A percentile compares a stretch with the other conserved stretches of the same genome.
phyloP scores from a whole-genome alignment of 1,140 invertebrate species.

The Drosophila auraria region DNA sequence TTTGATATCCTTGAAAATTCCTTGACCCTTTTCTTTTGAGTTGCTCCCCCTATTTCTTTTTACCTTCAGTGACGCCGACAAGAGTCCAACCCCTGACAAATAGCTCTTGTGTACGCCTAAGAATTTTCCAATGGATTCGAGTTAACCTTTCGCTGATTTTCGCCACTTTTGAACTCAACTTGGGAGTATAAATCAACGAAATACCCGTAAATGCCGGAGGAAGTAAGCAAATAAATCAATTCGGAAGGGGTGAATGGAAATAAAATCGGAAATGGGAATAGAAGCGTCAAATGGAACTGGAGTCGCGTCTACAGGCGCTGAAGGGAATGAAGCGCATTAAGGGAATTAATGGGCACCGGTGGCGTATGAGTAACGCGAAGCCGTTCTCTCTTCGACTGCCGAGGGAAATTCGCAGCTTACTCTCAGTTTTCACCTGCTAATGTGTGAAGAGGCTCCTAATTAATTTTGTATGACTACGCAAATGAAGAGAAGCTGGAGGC shows the following conservation, averaged over 20 bases:
- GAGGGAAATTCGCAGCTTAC: background rate
- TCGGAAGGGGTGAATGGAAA: background rate
- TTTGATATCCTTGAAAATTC: background rate
- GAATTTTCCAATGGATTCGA: background rate
- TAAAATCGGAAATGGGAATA: background rate
- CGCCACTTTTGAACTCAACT: slow-evolving; percentile 15
- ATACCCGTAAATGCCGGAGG: background rate
- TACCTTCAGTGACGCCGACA: background rate
- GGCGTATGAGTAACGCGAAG: slow-evolving; percentile 37
- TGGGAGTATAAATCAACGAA: slow-evolving; percentile 23
- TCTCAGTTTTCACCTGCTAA: slow-evolving; percentile 36
- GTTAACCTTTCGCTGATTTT: background rate
- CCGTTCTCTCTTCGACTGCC: background rate
- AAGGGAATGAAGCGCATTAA: slow-evolving; percentile 10
- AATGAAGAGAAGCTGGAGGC: slow-evolving; percentile 14
- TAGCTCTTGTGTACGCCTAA: background rate
- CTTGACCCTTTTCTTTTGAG: background rate
- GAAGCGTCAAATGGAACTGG: background rate
- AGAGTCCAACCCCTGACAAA: background rate
- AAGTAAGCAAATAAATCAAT: slow-evolving; percentile 18
- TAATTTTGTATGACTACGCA: slow-evolving; percentile 55
- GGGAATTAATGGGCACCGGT: slow-evolving; percentile 24
- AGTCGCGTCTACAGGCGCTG: background rate
- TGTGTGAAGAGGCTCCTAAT: slow-evolving; percentile 41
- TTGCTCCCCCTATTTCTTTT: background rate